These are phyloP conservation scores for Perdix hodgsoniae DNA, from an alignment of 2,797 vertebrate species.

Conservation along the genomic window DNA sequence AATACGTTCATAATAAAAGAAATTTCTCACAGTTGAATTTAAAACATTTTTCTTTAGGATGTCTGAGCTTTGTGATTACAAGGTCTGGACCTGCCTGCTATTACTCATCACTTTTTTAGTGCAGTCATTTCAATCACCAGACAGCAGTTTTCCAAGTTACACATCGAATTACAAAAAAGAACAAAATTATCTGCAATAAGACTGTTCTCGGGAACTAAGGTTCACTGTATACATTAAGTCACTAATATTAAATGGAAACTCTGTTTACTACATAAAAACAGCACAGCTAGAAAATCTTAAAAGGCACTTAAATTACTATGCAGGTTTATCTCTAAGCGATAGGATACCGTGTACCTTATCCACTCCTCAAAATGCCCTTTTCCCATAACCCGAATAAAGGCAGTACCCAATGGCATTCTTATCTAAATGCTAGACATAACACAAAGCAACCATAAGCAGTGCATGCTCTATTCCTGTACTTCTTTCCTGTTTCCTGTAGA, in stretches of 20 bases:
- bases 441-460: background rate
- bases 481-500: background rate
- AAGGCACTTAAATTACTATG: background rate
- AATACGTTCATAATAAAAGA: background rate
- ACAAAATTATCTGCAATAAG: background rate
- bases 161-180: background rate
- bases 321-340: background rate
- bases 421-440: accelerated
- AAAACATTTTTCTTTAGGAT: background rate
- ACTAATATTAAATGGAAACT: background rate
- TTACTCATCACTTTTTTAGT: background rate
- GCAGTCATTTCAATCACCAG: conserved; percentile 28
- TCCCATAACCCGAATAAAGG: background rate
- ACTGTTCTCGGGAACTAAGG: background rate
- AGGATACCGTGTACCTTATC: background rate
- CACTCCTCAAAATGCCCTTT: background rate
- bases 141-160: background rate
- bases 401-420: background rate
- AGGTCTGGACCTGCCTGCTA: background rate
- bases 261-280: background rate
- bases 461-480: background rate
- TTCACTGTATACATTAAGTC: background rate
- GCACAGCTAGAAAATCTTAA: background rate
- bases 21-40: background rate
- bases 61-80: background rate